A percentile compares a stretch with the other conserved stretches of the same genome.
Conservation (phyloP, 2,113 vertebrate species). For the Bolborhynchus lineola region DNA sequence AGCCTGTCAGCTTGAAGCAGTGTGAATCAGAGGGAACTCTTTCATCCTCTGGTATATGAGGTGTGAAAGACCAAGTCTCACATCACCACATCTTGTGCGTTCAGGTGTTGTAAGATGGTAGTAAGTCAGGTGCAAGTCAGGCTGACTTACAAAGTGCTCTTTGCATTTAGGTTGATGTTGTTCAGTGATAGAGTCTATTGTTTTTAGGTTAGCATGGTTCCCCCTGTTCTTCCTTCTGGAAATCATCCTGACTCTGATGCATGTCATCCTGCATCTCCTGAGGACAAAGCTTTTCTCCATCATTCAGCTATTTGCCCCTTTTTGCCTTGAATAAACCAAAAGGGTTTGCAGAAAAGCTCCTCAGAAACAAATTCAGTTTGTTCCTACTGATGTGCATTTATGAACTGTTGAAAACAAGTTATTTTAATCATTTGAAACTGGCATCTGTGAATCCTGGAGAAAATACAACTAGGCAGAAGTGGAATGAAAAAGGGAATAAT, state of each 20-base stretch:
- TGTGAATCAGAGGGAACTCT: neutral
- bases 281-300: neutral
- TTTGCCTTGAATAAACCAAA: neutral
- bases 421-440: neutral
- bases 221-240: neutral
- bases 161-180: neutral
- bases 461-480: too few relatives aligned
- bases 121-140: neutral
- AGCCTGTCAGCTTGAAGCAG: neutral
- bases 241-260: neutral
- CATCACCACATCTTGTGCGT: rapidly evolving
- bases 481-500: rapidly evolving
- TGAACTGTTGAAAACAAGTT: neutral
- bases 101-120: neutral
- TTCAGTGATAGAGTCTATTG: neutral
- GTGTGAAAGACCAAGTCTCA: neutral
- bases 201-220: neutral
- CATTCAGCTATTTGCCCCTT: neutral
- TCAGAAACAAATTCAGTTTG: neutral
- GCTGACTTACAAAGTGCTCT: neutral
- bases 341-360: neutral
- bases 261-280: neutral
- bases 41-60: neutral
- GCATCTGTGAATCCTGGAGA: neutral
- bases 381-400: rapidly evolving